These are phyloP conservation scores for Drosophila mauritiana DNA, from an alignment of 1,140 invertebrate species.

Conservation along the genomic window DNA sequence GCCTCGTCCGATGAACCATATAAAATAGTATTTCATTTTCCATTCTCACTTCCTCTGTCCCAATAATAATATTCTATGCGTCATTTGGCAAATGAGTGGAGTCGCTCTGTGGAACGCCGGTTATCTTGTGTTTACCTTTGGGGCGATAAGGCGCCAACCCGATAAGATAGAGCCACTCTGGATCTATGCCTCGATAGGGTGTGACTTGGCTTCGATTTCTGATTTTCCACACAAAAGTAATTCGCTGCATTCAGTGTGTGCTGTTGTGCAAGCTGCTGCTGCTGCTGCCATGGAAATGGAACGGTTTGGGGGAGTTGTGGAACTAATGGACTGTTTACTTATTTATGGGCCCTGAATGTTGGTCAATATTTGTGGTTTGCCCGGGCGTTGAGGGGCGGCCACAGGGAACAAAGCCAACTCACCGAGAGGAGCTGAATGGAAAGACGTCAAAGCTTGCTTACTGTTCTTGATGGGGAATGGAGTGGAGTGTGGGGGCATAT, in stretches of 20 bases:
- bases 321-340: slow-evolving; percentile 61
- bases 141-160: slow-evolving; percentile 48
- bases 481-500: slow-evolving; percentile 8
- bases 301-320: slow-evolving; percentile 12
- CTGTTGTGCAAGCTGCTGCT: slow-evolving; percentile 53
- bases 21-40: slow-evolving; percentile 24
- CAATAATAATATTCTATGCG: slow-evolving; percentile 24
- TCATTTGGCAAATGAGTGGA: slow-evolving; percentile 54
- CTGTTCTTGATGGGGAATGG: slow-evolving; percentile 2
- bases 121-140: slow-evolving; percentile 52
- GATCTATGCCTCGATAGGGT: slow-evolving; percentile 43
- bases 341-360: slow-evolving; percentile 60
- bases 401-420: slow-evolving; percentile 22
- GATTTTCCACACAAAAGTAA: slow-evolving; percentile 37
- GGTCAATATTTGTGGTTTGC: slow-evolving; percentile 53
- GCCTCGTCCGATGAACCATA: slow-evolving; percentile 33
- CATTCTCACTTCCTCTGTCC: slow-evolving; percentile 17
- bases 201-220: slow-evolving; percentile 52
- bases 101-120: not conserved
- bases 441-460: slow-evolving; percentile 26
- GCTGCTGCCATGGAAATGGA: slow-evolving; percentile 23
- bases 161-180: slow-evolving; percentile 48
- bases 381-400: slow-evolving; percentile 12
- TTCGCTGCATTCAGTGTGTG: slow-evolving; percentile 17
- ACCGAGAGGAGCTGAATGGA: slow-evolving; percentile 1